These are phyloP conservation scores for Dipodomys spectabilis DNA, from an alignment of 2,113 vertebrate genomes.

Conservation along the genomic window DNA sequence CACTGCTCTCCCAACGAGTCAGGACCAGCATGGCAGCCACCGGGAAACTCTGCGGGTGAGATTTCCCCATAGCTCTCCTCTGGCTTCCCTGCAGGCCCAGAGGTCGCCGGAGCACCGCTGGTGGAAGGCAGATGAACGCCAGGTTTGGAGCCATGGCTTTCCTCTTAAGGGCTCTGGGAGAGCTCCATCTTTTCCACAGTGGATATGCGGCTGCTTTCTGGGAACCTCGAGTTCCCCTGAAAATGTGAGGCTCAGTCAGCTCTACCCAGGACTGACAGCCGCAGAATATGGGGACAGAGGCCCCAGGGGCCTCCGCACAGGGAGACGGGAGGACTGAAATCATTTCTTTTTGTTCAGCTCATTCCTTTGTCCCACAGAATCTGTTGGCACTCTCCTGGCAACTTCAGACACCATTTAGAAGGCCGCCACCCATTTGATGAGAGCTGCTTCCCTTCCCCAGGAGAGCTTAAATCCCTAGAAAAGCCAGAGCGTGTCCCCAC, in stretches of 20 bases:
- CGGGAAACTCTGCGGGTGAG: background rate
- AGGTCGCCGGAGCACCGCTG: conserved; percentile 64
- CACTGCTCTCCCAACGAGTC: background rate
- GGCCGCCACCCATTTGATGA: background rate
- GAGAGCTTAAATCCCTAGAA: conserved; percentile 4
- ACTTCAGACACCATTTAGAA: background rate
- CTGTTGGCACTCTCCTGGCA: background rate
- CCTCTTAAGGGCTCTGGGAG: no score
- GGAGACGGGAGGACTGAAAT: conserved; percentile 20
- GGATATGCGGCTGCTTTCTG: background rate
- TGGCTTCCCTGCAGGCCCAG: background rate
- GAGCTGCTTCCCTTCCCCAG: background rate
- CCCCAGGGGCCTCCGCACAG: background rate
- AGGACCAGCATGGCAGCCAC: accelerated
- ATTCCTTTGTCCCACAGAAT: background rate
- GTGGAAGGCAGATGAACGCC: accelerated
- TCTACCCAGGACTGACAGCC: background rate
- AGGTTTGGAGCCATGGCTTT: accelerated
- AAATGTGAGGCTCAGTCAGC: conserved; percentile 2
- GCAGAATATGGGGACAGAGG: background rate
- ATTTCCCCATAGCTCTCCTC: background rate
- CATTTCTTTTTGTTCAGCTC: background rate
- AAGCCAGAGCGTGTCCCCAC: conserved; percentile 59
- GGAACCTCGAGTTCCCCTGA: background rate
- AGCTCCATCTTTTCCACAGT: accelerated